Conservation (phyloP, 2,888 invertebrate species). For the Ophion costatus region DNA sequence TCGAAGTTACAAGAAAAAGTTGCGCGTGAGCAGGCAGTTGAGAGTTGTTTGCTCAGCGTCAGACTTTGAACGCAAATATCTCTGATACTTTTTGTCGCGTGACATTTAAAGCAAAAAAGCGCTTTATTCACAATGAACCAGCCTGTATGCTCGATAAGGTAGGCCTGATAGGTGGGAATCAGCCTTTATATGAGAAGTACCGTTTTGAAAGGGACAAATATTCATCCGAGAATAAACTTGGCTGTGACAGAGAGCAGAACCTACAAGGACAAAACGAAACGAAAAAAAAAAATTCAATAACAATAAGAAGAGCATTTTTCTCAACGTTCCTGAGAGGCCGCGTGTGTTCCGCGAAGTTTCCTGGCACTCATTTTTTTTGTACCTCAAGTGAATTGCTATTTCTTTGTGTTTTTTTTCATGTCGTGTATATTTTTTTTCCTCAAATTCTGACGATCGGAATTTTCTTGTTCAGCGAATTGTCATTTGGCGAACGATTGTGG, state of each 20-base stretch:
- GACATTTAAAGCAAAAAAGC: too few species aligned
- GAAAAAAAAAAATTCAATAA: neutral
- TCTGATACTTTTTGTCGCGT: too few species aligned
- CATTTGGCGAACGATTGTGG: neutral
- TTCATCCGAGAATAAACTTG: constrained; percentile 47
- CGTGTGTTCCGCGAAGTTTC: constrained; percentile 48
- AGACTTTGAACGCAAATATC: too few species aligned
- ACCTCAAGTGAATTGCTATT: too few species aligned
- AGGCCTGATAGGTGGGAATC: too few species aligned
- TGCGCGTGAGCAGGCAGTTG: too few species aligned
- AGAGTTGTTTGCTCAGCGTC: too few species aligned
- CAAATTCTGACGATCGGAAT: neutral
- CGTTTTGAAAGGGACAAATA: too few species aligned
- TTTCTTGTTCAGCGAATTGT: neutral
- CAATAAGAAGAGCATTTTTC: constrained; percentile 32
- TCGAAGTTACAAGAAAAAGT: too few species aligned
- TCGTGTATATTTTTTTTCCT: neutral
- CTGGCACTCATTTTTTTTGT: constrained; percentile 20
- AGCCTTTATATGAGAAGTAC: too few species aligned
- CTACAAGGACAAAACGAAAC: constrained; percentile 18
- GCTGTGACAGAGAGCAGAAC: constrained; percentile 52
- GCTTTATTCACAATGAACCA: too few species aligned
- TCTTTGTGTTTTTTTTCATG: neutral
- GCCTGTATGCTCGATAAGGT: too few species aligned
- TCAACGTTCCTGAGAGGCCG: constrained; percentile 42